Percentiles rank a stretch among this genome's conserved stretches.
These are phyloP conservation scores for Tenthredo amoena DNA, from an alignment of 2,888 invertebrate genomes.

Conservation along the genomic window DNA sequence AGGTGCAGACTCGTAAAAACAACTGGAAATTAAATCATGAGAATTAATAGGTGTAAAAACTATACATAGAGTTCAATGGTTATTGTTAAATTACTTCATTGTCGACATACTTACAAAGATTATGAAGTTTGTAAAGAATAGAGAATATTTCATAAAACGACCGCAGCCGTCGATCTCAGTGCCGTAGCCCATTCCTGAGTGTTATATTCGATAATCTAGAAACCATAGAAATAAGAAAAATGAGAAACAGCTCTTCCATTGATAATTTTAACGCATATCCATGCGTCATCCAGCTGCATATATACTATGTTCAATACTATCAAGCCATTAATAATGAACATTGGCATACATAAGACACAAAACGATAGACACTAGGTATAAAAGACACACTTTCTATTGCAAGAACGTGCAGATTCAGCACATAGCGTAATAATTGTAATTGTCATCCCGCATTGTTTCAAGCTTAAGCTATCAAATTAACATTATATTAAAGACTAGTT, in stretches of 20 bases:
- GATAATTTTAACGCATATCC: not conserved
- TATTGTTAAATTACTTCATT: not conserved
- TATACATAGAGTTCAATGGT: not conserved
- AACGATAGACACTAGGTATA: slow-evolving; percentile 9
- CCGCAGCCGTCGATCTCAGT: slow-evolving; percentile 94
- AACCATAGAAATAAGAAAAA: not conserved
- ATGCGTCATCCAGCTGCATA: not conserved
- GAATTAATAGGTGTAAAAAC: not conserved
- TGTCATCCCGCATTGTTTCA: slow-evolving; percentile 40
- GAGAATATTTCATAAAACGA: slow-evolving; percentile 91
- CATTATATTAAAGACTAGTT: slow-evolving; percentile 4
- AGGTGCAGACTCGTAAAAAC: not conserved
- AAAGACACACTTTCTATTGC: slow-evolving; percentile 15
- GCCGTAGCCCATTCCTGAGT: slow-evolving; percentile 83
- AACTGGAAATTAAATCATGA: not conserved
- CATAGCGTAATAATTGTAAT: slow-evolving; percentile 13
- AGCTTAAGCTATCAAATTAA: slow-evolving; percentile 4
- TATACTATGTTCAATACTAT: not conserved
- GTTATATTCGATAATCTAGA: slow-evolving; percentile 27
- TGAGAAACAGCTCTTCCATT: not conserved
- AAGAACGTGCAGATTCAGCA: slow-evolving; percentile 46
- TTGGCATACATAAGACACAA: not conserved
- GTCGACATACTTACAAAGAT: slow-evolving; percentile 88
- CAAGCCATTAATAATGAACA: not conserved
- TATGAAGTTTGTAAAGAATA: slow-evolving; percentile 90